Conservation (phyloP, 1,140 invertebrate genomes). For the Chironomus tepperi region DNA sequence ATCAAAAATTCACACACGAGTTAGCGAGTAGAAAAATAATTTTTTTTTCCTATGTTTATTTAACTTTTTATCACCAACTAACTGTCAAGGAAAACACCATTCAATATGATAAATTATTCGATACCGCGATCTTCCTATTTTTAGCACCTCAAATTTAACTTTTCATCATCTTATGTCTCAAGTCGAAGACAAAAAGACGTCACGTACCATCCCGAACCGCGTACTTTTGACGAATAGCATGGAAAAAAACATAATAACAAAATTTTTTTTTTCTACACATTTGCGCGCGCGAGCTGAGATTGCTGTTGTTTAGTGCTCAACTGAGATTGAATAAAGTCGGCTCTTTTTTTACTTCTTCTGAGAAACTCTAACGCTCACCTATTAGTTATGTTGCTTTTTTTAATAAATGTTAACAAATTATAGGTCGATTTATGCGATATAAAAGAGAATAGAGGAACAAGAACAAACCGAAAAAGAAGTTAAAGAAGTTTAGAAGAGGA, state of each 20-base stretch:
- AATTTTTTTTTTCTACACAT: neutral
- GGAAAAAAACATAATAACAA: neutral
- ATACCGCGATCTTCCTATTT: neutral
- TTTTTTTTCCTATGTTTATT: neutral
- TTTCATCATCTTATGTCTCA: neutral
- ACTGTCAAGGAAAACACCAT: neutral
- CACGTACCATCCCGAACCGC: slow-evolving; percentile 3
- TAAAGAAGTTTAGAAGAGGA: neutral
- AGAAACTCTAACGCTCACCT: too few relatives aligned
- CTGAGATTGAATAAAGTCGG: neutral
- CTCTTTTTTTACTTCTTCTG: neutral
- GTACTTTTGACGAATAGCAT: slow-evolving; percentile 12
- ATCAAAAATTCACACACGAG: too few relatives aligned
- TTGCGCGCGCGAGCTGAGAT: slow-evolving; percentile 3
- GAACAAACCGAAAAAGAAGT: too few relatives aligned
- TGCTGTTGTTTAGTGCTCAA: neutral
- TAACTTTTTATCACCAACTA: neutral
- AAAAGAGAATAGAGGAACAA: too few relatives aligned
- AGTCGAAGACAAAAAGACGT: neutral
- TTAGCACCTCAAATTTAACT: neutral
- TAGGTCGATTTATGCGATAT: too few relatives aligned
- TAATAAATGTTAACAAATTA: too few relatives aligned
- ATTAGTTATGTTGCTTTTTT: too few relatives aligned
- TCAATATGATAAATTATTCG: neutral
- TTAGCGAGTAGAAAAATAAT: too few relatives aligned